These are phyloP conservation scores for Pachyramphus minor DNA, from an alignment of 2,113 vertebrate species.

Conservation along the genomic window DNA sequence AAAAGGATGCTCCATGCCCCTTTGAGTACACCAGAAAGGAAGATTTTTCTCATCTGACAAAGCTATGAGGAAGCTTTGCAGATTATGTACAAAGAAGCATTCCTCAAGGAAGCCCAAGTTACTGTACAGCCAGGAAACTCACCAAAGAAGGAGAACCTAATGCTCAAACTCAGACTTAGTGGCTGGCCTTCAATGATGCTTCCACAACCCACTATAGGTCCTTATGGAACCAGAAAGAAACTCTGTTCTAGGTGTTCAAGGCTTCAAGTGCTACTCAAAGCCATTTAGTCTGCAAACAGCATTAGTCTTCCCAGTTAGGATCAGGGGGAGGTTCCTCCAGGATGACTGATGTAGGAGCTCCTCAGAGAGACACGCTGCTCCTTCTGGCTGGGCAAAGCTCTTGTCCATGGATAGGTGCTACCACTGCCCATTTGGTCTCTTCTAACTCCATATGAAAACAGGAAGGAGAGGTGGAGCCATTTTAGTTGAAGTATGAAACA, in stretches of 20 bases:
- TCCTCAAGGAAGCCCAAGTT: background rate
- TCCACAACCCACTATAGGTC: background rate
- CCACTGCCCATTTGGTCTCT: background rate
- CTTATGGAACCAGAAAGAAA: background rate
- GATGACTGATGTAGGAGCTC: background rate
- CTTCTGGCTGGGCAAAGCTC: background rate
- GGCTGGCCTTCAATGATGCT: background rate
- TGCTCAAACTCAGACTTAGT: background rate
- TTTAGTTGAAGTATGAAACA: background rate
- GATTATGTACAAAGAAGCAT: background rate
- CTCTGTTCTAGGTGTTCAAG: background rate
- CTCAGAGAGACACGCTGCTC: accelerated
- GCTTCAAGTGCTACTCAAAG: background rate
- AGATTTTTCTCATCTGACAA: background rate
- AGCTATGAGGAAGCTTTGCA: background rate
- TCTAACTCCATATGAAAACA: background rate
- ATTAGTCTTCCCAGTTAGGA: background rate
- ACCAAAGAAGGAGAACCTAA: background rate
- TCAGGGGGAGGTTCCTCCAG: background rate
- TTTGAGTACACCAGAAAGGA: background rate
- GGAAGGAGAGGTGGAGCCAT: background rate
- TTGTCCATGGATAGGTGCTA: accelerated
- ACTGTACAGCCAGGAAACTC: background rate
- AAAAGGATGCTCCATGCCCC: background rate
- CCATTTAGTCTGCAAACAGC: background rate